phyloP scores from a whole-genome alignment of 2,113 vertebrate species.

The Calidris pugnax region DNA sequence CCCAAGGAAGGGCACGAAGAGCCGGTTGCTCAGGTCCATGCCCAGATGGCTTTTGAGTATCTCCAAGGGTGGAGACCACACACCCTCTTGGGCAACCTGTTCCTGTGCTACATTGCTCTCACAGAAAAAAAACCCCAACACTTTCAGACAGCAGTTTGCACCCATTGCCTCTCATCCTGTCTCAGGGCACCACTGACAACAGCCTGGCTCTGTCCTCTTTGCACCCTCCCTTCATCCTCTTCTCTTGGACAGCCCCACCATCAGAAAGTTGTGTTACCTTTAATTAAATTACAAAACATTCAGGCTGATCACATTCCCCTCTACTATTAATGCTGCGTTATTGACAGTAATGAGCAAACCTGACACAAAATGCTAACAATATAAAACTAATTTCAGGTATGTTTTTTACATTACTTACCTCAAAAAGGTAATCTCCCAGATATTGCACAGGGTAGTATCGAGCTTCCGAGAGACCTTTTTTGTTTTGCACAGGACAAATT shows the following conservation, averaged over 20 bases:
- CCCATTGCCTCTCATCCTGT: not conserved
- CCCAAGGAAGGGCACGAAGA: not conserved
- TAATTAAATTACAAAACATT: not conserved
- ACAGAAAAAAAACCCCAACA: not conserved
- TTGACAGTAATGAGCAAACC: not conserved
- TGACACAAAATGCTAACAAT: not conserved
- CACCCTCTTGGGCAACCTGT: not conserved
- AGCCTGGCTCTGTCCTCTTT: not conserved
- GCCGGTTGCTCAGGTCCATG: not conserved
- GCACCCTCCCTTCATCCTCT: not conserved
- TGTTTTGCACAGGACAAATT: slow-evolving; percentile 29
- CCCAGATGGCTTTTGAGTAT: rapidly evolving
- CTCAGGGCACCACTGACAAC: not conserved
- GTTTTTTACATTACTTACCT: slow-evolving; percentile 77
- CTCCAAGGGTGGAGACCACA: not conserved
- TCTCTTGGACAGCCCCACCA: not conserved
- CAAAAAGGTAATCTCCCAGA: slow-evolving; percentile 87
- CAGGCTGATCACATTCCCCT: not conserved
- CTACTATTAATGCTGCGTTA: not conserved
- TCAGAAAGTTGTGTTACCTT: not conserved
- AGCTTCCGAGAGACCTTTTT: slow-evolving; percentile 56
- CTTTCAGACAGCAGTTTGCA: not conserved
- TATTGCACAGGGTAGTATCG: slow-evolving; percentile 81
- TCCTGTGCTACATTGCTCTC: not conserved
- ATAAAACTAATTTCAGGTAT: not conserved